phyloP scores from a whole-genome alignment of 2,888 invertebrate genomes.

The Neoaliturus tenellus region DNA sequence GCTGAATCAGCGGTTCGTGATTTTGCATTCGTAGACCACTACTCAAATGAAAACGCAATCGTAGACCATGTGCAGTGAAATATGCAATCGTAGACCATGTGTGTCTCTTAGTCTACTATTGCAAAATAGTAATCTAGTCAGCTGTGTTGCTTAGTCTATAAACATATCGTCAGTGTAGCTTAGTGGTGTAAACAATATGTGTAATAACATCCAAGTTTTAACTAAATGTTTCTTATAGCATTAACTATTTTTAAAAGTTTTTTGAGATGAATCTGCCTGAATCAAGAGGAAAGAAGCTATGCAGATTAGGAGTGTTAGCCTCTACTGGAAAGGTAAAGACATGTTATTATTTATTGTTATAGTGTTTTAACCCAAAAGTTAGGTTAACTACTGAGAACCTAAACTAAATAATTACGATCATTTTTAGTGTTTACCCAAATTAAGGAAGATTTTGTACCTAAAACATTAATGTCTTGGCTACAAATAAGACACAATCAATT shows the following conservation, averaged over 20 bases:
- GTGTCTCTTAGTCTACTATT: not conserved
- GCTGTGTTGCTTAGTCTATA: too few species aligned
- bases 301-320: too few species aligned
- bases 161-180: too few species aligned
- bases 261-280: too few species aligned
- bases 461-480: not conserved
- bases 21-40: not conserved
- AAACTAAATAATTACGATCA: not conserved
- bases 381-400: not conserved
- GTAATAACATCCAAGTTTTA: too few species aligned
- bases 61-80: not conserved
- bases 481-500: not conserved
- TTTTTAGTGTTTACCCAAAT: not conserved
- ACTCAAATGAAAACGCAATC: not conserved
- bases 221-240: too few species aligned
- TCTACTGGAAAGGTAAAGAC: not conserved
- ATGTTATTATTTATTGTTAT: not conserved
- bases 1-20: not conserved
- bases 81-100: not conserved
- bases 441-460: conserved; percentile 1
- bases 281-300: too few species aligned
- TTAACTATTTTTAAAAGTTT: too few species aligned
- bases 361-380: not conserved
- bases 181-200: too few species aligned
- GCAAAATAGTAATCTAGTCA: not conserved